Base-by-base conservation (phyloP, 2,888 invertebrate genomes). In the Melanostoma scalare region DNA sequence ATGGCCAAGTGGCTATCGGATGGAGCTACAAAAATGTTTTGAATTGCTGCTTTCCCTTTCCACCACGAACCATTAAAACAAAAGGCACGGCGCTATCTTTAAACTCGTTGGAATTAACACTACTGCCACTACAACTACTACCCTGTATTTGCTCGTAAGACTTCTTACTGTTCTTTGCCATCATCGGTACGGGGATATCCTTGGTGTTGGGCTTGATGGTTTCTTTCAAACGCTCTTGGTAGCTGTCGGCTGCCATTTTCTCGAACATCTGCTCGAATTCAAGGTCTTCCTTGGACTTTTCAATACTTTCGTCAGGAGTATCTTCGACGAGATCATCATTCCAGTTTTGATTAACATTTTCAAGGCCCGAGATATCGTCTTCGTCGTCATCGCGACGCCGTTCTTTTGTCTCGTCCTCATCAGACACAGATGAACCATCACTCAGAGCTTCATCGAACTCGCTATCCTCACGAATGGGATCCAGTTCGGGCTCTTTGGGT, bases 181-280 rank as follows among this genome's bases (percentile, higher is more conserved):
- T 94, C 92, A 98, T 94, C 0, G 98, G 98, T 0, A 98, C 97
- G 0, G 97, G 96, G 88, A 98, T 98, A 88, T 98, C 98, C 73
- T 96, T 94, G 87, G 96, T 95, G 73, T 96, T 96, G 0, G 97
- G 96, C 88, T 97, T 95, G 0, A 96, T 94, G 0, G 94, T 93
- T 89, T 97, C 96, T 33, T 95, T 93, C 90, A 96, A 94, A 53
- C 96, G 92, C 87, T 97, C 97, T 81, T 96, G 96, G 88, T 97
- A 96, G 89, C 96, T 97, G 88, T 98, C 98, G 68, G 96, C 95
- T 3, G 98, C 95, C 96, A 98, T 96, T 91, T 95, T 96, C 87
- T 98, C 98, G 87, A 98, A 95, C 42, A 97, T 96, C 42, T 94
- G 94, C 88, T 97, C 94, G 89, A 98, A 98, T 89, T 98, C 98